Evolutionary conservation across 2,113 vertebrate species (phyloP).

Genomic region (Connochaetes taurinus): DNA sequence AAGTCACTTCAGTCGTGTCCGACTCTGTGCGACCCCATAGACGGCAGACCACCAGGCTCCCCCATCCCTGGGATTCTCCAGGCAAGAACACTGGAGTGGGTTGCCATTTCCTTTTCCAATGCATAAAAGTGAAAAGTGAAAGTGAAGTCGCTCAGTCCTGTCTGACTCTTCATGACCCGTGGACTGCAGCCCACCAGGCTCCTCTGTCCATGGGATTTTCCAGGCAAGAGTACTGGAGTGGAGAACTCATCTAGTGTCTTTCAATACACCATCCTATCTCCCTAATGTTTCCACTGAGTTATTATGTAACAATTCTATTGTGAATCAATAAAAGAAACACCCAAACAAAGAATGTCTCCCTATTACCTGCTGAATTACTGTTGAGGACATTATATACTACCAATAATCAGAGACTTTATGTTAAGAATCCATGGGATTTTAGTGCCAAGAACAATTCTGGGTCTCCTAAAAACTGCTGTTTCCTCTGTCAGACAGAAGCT

Average conservation of each 20-base stretch:
- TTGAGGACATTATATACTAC: neutral
- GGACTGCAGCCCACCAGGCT: too few relatives aligned
- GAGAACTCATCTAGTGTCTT: neutral
- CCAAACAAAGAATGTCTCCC: neutral
- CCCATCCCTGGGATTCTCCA: too few relatives aligned
- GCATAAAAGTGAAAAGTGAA: too few relatives aligned
- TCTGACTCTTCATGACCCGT: too few relatives aligned
- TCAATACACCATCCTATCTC: neutral
- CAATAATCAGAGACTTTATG: neutral
- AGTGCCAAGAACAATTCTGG: neutral
- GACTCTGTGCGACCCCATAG: too few relatives aligned
- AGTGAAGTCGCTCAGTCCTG: too few relatives aligned
- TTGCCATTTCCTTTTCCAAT: too few relatives aligned
- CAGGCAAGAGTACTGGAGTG: too few relatives aligned
- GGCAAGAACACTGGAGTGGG: too few relatives aligned
- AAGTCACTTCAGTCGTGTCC: too few relatives aligned
- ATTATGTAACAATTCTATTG: conserved; percentile 41
- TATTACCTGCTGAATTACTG: neutral
- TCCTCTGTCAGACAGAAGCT: conserved; percentile 17
- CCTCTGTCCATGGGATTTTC: too few relatives aligned
- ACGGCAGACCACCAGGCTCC: too few relatives aligned
- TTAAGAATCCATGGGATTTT: neutral
- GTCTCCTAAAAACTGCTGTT: conserved; percentile 16
- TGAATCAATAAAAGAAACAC: conserved; percentile 30
- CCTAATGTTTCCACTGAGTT: neutral